Conservation (phyloP, 30 jellyfish, hydroid and myxozoan species). For the Hydractinia symbiolongicarpus region DNA sequence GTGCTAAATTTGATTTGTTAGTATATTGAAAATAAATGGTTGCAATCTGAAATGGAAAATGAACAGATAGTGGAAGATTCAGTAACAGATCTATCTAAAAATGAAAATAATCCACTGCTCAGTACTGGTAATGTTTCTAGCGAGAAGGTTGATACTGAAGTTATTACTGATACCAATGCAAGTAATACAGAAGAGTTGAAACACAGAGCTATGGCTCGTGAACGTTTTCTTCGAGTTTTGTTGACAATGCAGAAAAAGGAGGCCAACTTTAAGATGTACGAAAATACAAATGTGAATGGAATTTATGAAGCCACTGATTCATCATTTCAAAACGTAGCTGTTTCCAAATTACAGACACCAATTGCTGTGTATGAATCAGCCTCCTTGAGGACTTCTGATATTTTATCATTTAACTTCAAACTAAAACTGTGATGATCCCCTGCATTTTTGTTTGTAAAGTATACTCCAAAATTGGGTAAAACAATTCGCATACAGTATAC, state of each 20-base stretch:
- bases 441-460: too few species aligned
- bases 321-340: constrained; percentile 24
- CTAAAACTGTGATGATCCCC: background rate
- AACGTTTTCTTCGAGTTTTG: constrained; percentile 18
- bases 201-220: background rate
- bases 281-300: constrained; percentile 24
- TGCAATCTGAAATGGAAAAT: too few species aligned
- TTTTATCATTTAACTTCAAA: constrained; percentile 6
- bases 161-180: too few species aligned
- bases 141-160: too few species aligned
- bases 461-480: too few species aligned
- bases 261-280: background rate
- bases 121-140: too few species aligned
- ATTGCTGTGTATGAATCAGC: constrained; percentile 40
- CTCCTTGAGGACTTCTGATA: constrained; percentile 11
- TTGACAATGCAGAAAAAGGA: constrained; percentile 8
- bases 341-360: constrained; percentile 22
- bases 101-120: too few species aligned
- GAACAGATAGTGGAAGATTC: too few species aligned
- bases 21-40: too few species aligned
- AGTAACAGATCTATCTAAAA: too few species aligned
- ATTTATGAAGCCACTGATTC: constrained; percentile 22
- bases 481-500: too few species aligned
- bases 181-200: background rate
- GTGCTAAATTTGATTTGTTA: too few species aligned